Conservation (phyloP, 2,888 invertebrate species). For the Agapostemon virescens region DNA sequence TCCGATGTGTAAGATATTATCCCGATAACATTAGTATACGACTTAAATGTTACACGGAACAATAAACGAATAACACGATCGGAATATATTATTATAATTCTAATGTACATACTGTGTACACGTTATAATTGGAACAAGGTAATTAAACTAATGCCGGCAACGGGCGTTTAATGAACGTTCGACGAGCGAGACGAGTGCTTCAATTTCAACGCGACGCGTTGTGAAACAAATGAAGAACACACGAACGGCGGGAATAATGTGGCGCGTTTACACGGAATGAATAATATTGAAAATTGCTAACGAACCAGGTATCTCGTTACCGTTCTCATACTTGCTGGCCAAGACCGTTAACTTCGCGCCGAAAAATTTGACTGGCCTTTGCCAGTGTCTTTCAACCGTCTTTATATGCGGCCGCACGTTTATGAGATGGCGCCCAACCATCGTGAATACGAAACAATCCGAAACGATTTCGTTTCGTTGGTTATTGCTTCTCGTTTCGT, state of each 20-base stretch:
- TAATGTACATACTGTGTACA: no score
- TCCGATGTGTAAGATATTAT: no score
- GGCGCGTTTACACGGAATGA: background rate
- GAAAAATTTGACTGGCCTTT: constrained; percentile 61
- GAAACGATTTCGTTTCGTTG: constrained; percentile 63
- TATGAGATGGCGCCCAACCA: constrained; percentile 43
- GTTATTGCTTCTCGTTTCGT: constrained; percentile 58
- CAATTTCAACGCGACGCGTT: background rate
- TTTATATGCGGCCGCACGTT: constrained; percentile 66
- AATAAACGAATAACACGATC: no score
- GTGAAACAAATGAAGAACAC: background rate
- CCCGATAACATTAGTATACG: no score
- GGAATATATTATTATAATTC: no score
- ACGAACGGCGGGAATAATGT: background rate
- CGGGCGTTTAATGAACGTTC: background rate
- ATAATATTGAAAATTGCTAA: constrained; percentile 15
- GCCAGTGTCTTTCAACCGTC: constrained; percentile 43
- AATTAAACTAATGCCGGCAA: background rate
- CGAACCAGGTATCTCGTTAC: constrained; percentile 46
- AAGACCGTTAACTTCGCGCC: constrained; percentile 32
- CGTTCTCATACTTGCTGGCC: constrained; percentile 53
- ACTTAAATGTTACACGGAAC: no score
- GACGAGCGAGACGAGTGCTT: background rate
- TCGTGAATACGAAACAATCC: constrained; percentile 64
- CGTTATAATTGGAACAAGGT: background rate